A percentile compares a stretch with the other conserved stretches of the same genome.
Evolutionary conservation across 23 tunicate species (phyloP).

Genomic region (Ciona savignyi): DNA sequence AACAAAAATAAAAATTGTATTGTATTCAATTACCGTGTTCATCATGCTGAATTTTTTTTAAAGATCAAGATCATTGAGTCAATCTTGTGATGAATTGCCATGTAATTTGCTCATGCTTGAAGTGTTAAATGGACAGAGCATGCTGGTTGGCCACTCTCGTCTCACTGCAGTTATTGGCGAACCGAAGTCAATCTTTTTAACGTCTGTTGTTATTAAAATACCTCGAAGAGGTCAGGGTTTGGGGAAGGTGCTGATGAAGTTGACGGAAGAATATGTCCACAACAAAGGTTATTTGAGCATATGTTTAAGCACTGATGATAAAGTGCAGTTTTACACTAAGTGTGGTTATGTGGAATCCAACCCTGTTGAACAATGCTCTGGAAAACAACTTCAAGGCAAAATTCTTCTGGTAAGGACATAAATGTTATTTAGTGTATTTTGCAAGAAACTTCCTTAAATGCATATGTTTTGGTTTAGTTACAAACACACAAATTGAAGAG

Average conservation of each 20-base stretch:
- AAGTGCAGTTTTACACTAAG: neutral
- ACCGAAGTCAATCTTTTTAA: neutral
- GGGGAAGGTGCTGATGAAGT: neutral
- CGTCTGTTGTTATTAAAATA: neutral
- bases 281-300: neutral
- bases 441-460: too few relatives aligned
- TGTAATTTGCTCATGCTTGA: neutral
- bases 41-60: too few relatives aligned
- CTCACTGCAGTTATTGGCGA: neutral
- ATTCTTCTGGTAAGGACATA: slow-evolving; percentile 1
- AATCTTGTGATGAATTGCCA: neutral
- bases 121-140: neutral
- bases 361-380: slow-evolving; percentile 3
- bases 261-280: neutral
- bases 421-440: too few relatives aligned
- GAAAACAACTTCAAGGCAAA: neutral
- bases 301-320: slow-evolving; percentile 1
- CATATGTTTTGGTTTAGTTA: too few relatives aligned
- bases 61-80: neutral
- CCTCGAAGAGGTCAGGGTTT: neutral
- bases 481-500: too few relatives aligned
- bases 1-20: neutral
- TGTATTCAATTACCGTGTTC: too few relatives aligned
- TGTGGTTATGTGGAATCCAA: slow-evolving; percentile 3
- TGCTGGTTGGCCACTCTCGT: neutral